These are phyloP conservation scores for Lypha dubia DNA, from an alignment of 2,888 invertebrate genomes.

Conservation along the genomic window DNA sequence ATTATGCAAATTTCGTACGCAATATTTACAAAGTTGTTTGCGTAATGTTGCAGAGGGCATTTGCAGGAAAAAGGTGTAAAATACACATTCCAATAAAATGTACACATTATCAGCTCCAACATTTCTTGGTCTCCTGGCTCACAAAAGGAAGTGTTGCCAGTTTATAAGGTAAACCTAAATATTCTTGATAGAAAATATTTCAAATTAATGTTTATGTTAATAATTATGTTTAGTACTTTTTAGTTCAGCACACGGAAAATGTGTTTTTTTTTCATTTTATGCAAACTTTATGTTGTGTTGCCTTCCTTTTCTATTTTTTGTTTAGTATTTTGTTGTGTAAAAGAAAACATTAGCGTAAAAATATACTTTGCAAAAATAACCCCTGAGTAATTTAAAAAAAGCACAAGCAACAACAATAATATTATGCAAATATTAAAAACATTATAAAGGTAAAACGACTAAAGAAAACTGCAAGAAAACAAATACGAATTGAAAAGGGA, in stretches of 20 bases:
- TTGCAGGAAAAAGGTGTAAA: conserved; percentile 1
- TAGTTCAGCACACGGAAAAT: not conserved
- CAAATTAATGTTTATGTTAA: conserved; percentile 49
- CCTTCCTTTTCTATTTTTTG: conserved; percentile 2
- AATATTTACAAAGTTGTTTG: not conserved
- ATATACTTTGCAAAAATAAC: conserved; percentile 58
- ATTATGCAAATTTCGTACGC: conserved; percentile 53
- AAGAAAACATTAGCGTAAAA: not conserved
- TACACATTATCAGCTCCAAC: conserved; percentile 10
- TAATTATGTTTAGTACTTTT: conserved; percentile 30
- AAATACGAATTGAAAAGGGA: not conserved
- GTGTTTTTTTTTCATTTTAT: conserved; percentile 24
- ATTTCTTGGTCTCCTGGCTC: not conserved
- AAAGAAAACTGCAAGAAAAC: conserved; percentile 12
- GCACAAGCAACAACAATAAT: conserved; percentile 34
- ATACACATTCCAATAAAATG: not conserved
- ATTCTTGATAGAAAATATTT: conserved; percentile 1
- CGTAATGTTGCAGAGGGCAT: not conserved
- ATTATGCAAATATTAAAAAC: conserved; percentile 46
- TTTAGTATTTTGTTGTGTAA: conserved; percentile 16
- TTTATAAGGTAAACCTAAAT: not conserved
- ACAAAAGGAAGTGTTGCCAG: not conserved
- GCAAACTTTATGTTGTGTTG: not conserved
- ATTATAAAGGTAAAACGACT: not conserved
- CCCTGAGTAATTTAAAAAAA: conserved; percentile 54